Conservation (phyloP, 2,888 invertebrate species). For the Trissolcus brochymenae region DNA sequence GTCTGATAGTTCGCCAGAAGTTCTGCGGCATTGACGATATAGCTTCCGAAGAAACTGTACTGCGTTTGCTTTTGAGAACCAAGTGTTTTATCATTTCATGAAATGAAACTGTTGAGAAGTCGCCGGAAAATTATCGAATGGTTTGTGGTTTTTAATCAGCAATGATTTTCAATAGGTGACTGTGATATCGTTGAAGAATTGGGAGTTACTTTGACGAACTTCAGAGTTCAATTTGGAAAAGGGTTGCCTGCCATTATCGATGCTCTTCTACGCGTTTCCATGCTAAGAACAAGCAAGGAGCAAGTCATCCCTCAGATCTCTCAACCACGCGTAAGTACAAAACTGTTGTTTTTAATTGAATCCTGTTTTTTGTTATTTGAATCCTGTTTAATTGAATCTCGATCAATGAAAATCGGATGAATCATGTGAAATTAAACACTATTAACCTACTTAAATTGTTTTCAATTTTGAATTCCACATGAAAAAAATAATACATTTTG, state of each 20-base stretch:
- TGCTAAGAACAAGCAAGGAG: conserved; percentile 77
- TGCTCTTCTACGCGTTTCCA: conserved; percentile 79
- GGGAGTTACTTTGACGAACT: conserved; percentile 65
- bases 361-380: too few species aligned
- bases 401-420: conserved; percentile 3
- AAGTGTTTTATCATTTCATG: neutral
- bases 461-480: neutral
- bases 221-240: conserved; percentile 66
- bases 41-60: conserved; percentile 21
- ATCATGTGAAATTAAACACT: neutral
- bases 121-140: neutral
- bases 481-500: neutral
- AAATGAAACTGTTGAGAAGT: too few species aligned
- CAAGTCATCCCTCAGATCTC: conserved; percentile 78
- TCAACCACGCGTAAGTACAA: conserved; percentile 77
- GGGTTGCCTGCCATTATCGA: conserved; percentile 77
- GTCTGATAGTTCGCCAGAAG: conserved; percentile 63
- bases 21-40: conserved; percentile 37
- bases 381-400: neutral
- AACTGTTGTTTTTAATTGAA: neutral
- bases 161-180: conserved; percentile 62
- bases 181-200: conserved; percentile 67
- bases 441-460: conserved; percentile 6
- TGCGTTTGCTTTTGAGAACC: conserved; percentile 11
- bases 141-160: neutral